These are phyloP conservation scores for Chromoteleia sp. DNA, from an alignment of 2,888 invertebrate species.

Conservation along the genomic window DNA sequence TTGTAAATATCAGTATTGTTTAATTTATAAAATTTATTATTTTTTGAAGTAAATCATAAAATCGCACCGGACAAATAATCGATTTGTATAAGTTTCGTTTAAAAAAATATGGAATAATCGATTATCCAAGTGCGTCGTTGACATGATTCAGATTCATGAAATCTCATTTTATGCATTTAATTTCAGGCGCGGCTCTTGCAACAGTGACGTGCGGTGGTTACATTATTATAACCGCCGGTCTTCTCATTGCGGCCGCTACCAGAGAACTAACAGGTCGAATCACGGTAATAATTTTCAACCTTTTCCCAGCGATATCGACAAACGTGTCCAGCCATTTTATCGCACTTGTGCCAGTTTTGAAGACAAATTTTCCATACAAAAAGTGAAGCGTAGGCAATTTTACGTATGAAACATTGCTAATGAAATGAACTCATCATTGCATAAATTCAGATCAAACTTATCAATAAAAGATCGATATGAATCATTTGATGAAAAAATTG, in stretches of 20 bases:
- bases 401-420: background rate
- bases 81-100: background rate
- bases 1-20: too few relatives aligned
- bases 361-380: constrained; percentile 10
- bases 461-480: constrained; percentile 20
- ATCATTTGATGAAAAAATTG: constrained; percentile 1
- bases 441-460: constrained; percentile 26
- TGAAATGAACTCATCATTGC: constrained; percentile 23
- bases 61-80: too few relatives aligned
- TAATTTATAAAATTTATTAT: too few relatives aligned
- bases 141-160: constrained; percentile 9
- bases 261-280: constrained; percentile 88
- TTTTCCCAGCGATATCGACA: constrained; percentile 52
- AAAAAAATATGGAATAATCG: background rate
- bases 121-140: background rate
- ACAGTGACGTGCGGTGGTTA: constrained; percentile 86
- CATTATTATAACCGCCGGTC: constrained; percentile 89
- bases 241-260: constrained; percentile 88
- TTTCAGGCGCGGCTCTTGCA: constrained; percentile 82
- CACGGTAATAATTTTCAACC: constrained; percentile 81
- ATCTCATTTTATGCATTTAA: constrained; percentile 36
- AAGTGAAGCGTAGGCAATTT: constrained; percentile 11
- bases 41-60: too few relatives aligned
- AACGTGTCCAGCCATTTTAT: constrained; percentile 44
- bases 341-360: constrained; percentile 54